These are phyloP conservation scores for Microcaecilia unicolor DNA, from an alignment of 2,797 vertebrate species.

Conservation along the genomic window DNA sequence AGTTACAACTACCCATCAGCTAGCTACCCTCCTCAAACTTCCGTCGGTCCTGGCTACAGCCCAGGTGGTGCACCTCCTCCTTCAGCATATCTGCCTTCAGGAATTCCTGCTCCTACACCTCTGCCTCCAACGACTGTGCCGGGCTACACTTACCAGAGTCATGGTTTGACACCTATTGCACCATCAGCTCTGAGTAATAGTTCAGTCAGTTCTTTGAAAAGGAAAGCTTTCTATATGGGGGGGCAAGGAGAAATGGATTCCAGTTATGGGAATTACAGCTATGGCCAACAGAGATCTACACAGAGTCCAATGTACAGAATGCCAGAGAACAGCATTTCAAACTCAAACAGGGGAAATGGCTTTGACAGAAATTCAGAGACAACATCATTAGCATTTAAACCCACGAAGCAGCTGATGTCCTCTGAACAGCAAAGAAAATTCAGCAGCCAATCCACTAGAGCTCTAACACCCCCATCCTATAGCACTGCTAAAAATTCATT, in stretches of 20 bases:
- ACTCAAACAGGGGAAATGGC: constrained; percentile 84
- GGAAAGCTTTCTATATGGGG: constrained; percentile 98
- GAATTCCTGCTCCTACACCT: constrained; percentile 93
- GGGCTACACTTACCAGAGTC: constrained; percentile 91
- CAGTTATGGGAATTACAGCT: constrained; percentile 91
- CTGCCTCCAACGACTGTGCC: constrained; percentile 86
- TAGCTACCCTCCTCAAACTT: constrained; percentile 87
- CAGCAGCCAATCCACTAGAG: constrained; percentile 79
- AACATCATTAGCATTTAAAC: constrained; percentile 89
- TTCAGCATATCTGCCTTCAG: constrained; percentile 90
- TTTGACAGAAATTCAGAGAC: constrained; percentile 90
- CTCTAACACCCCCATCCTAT: constrained; percentile 86
- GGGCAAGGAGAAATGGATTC: constrained; percentile 96
- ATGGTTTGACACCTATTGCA: constrained; percentile 82
- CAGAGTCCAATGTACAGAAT: constrained; percentile 97
- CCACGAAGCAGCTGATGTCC: constrained; percentile 87
- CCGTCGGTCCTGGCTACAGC: constrained; percentile 86
- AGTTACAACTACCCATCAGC: constrained; percentile 89
- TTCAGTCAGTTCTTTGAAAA: constrained; percentile 91
- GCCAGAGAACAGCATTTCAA: constrained; percentile 84
- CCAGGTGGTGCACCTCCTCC: constrained; percentile 86
- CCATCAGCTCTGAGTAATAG: constrained; percentile 88
- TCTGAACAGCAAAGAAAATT: constrained; percentile 94
- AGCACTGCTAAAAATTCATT: constrained; percentile 83
- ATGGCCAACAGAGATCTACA: constrained; percentile 93